These are phyloP conservation scores for Deroplatys truncata DNA, from an alignment of 2,888 invertebrate species.

Conservation along the genomic window DNA sequence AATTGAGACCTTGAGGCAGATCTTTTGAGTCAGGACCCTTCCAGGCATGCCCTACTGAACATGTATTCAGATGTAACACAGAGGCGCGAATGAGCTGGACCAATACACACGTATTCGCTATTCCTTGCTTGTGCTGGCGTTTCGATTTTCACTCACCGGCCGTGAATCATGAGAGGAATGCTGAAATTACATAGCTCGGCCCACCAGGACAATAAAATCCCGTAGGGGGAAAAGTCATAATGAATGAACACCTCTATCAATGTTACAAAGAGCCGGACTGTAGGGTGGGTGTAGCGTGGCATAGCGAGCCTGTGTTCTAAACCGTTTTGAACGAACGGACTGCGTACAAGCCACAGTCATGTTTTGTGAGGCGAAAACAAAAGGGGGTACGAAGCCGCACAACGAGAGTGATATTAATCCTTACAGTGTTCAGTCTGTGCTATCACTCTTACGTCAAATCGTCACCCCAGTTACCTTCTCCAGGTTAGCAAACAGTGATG, in stretches of 20 bases:
- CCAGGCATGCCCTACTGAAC: not conserved
- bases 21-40: not conserved
- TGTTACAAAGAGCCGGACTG: constrained; percentile 21
- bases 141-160: constrained; percentile 24
- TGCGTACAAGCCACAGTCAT: constrained; percentile 17
- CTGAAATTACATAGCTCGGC: constrained; percentile 27
- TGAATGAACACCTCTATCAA: constrained; percentile 28
- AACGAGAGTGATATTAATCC: constrained; percentile 23
- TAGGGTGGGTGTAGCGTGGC: not conserved
- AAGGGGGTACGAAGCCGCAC: constrained; percentile 22
- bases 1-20: no score
- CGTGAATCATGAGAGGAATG: constrained; percentile 27
- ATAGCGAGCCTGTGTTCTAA: not conserved
- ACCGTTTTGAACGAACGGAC: not conserved
- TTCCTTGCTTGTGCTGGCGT: not conserved
- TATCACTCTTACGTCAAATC: not conserved
- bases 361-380: constrained; percentile 27
- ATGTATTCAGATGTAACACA: not conserved
- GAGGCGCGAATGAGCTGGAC: not conserved
- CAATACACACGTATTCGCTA: not conserved
- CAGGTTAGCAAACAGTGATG: not conserved
- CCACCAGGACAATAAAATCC: constrained; percentile 27
- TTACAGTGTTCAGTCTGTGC: not conserved
- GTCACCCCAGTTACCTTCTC: not conserved
- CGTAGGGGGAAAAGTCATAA: constrained; percentile 27